phyloP scores from a whole-genome alignment of 2,113 vertebrate species.

The Chaetodon trifascialis region DNA sequence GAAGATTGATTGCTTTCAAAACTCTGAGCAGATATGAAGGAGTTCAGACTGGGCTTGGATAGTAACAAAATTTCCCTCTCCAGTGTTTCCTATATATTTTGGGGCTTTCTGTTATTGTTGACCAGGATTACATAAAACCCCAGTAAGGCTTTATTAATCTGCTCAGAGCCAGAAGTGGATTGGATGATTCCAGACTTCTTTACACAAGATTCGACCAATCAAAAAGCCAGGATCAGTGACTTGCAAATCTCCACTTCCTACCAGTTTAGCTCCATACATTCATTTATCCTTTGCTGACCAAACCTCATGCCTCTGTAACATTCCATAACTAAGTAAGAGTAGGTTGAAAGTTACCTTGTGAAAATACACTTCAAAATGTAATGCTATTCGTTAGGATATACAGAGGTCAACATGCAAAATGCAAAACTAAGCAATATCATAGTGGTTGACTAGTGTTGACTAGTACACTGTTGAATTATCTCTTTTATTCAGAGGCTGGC shows the following conservation, averaged over 20 bases:
- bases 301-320: constrained; percentile 8
- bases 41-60: not conserved
- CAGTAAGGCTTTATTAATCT: constrained; percentile 46
- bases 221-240: constrained; percentile 33
- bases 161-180: constrained; percentile 33
- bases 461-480: constrained; percentile 4
- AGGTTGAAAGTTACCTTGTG: not conserved
- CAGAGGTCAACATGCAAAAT: not conserved
- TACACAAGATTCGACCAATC: constrained; percentile 37
- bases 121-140: constrained; percentile 49
- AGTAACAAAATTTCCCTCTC: not conserved
- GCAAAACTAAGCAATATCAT: not conserved
- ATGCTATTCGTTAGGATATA: not conserved
- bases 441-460: not conserved
- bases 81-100: constrained; percentile 20
- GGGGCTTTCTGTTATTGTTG: constrained; percentile 27
- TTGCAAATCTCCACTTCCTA: constrained; percentile 27
- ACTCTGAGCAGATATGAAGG: not conserved
- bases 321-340: not conserved
- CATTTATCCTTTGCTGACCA: not conserved
- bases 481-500: constrained; percentile 10
- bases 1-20: not conserved
- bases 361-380: not conserved
- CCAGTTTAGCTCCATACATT: constrained; percentile 26
- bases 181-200: constrained; percentile 30